phyloP scores from a whole-genome alignment of 2,797 vertebrate species.

The Oceanodroma leucorhoa region DNA sequence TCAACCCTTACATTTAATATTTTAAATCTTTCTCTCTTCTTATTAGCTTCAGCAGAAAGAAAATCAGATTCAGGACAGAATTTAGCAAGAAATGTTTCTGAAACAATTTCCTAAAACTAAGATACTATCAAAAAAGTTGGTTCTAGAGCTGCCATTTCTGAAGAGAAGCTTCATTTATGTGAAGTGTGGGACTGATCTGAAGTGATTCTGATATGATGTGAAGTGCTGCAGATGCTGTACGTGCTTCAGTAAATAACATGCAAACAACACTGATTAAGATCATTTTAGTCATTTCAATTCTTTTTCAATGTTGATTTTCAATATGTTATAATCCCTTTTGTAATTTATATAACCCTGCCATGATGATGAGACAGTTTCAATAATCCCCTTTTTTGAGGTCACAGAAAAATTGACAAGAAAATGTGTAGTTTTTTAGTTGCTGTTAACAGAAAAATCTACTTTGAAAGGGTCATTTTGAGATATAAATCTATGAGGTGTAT shows the following conservation, averaged over 20 bases:
- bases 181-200: constrained; percentile 24
- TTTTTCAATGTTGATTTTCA: constrained; percentile 34
- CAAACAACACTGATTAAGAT: constrained; percentile 21
- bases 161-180: constrained; percentile 17
- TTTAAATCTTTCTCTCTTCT: not conserved
- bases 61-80: not conserved
- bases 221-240: constrained; percentile 26
- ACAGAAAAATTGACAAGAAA: not conserved
- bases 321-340: constrained; percentile 1
- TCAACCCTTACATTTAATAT: not conserved
- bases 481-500: not conserved
- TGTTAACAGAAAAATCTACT: not conserved
- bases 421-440: not conserved
- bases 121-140: not conserved
- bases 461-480: constrained; percentile 1
- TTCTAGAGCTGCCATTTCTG: not conserved
- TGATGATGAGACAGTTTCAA: constrained; percentile 9
- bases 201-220: constrained; percentile 17
- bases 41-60: not conserved
- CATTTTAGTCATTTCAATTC: not conserved
- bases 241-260: constrained; percentile 33
- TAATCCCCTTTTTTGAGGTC: not conserved
- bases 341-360: constrained; percentile 7
- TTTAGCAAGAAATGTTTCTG: not conserved
- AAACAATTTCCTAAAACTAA: not conserved